Evolutionary conservation across 2,888 invertebrate genomes (phyloP).

Genomic region (Gastracanthus pulcherrimus): DNA sequence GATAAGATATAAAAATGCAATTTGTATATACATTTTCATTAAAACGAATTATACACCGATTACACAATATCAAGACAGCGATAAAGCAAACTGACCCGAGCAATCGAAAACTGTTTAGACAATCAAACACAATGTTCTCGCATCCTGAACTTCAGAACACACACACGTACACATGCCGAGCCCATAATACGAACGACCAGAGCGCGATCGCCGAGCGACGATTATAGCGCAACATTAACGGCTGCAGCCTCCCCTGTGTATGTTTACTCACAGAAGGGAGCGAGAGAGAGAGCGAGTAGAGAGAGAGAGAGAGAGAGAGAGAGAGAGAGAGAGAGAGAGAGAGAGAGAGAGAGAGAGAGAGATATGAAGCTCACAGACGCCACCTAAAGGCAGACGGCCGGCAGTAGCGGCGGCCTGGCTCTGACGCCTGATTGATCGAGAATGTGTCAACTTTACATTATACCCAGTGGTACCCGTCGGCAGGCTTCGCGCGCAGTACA

Average conservation of each 20-base stretch:
- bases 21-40: no score
- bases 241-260: not conserved
- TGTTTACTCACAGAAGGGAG: not conserved
- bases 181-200: not conserved
- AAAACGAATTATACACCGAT: no score
- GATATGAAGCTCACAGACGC: not conserved
- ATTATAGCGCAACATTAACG: constrained; percentile 2
- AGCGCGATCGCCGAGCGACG: not conserved
- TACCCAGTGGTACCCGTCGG: constrained; percentile 53
- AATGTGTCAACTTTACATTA: constrained; percentile 75
- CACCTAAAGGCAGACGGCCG: constrained; percentile 64
- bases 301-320: not conserved
- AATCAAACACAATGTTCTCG: not conserved
- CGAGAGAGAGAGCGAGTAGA: not conserved
- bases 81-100: not conserved
- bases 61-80: no score
- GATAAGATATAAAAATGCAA: no score
- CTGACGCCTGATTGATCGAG: constrained; percentile 75
- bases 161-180: not conserved
- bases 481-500: not conserved
- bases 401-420: constrained; percentile 65
- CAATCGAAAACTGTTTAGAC: not conserved
- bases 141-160: not conserved
- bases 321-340: not conserved
- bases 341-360: constrained; percentile 8